phyloP scores from a whole-genome alignment of 2,797 vertebrate genomes.

The Epinephelus awoara region DNA sequence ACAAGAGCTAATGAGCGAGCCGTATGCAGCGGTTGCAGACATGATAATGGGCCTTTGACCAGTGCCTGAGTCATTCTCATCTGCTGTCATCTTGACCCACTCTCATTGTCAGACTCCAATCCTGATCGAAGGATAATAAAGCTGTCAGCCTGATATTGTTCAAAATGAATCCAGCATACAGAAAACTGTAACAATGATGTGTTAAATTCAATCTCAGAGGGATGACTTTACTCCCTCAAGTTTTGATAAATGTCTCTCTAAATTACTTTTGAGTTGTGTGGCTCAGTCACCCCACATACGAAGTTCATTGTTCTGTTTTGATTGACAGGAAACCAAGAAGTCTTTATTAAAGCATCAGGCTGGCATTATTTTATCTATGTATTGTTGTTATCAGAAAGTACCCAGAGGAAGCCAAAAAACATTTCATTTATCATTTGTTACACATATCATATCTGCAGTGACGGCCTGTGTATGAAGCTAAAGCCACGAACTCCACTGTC shows the following conservation, averaged over 20 bases:
- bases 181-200: background rate
- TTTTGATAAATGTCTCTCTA: slow-evolving; percentile 15
- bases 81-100: slow-evolving; percentile 53
- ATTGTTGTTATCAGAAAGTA: background rate
- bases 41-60: slow-evolving; percentile 54
- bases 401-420: background rate
- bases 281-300: background rate
- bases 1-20: slow-evolving; percentile 65
- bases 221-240: background rate
- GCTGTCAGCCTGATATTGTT: slow-evolving; percentile 8
- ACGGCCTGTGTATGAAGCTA: too few species aligned
- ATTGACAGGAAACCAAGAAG: background rate
- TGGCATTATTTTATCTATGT: background rate
- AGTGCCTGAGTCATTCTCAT: slow-evolving; percentile 59
- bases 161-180: slow-evolving; percentile 4
- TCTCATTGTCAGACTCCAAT: slow-evolving; percentile 6
- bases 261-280: background rate
- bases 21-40: slow-evolving; percentile 59
- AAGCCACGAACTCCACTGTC: background rate
- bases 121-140: slow-evolving; percentile 36
- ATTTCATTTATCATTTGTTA: background rate
- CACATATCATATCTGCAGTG: background rate
- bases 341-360: background rate
- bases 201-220: background rate
- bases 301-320: background rate